Conservation (phyloP, 2,797 vertebrate species). For the Phaenicophaeus curvirostris region DNA sequence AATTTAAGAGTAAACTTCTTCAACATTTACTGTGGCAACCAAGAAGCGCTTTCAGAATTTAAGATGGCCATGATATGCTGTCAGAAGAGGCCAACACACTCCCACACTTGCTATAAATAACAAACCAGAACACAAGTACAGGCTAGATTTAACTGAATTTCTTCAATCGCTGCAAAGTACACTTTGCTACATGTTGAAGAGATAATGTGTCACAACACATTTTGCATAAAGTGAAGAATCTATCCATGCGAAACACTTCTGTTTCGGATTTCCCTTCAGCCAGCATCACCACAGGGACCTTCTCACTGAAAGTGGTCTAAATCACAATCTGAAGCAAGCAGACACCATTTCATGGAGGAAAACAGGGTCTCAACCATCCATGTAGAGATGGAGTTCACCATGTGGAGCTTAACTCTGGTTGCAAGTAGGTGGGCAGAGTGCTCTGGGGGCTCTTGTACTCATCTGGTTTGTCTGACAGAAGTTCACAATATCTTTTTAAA, state of each 20-base stretch:
- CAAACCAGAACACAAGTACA: conserved; percentile 27
- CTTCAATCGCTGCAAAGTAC: conserved; percentile 57
- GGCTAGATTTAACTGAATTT: conserved; percentile 49
- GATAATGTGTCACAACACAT: conserved; percentile 66
- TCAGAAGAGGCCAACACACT: conserved; percentile 69
- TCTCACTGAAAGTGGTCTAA: background rate
- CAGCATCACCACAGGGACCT: background rate
- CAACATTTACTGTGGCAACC: conserved; percentile 40
- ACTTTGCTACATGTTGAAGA: conserved; percentile 52
- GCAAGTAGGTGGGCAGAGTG: background rate
- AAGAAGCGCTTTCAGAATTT: conserved; percentile 44
- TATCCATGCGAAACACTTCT: conserved; percentile 19
- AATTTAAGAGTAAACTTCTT: conserved; percentile 53
- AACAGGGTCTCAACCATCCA: accelerated
- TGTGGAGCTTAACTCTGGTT: background rate
- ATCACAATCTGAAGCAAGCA: background rate
- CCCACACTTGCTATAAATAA: conserved; percentile 70
- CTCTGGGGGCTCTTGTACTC: background rate
- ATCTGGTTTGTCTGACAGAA: background rate
- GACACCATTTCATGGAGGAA: background rate
- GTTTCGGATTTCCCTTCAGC: conserved; percentile 35
- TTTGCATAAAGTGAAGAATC: conserved; percentile 53
- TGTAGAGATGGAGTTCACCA: background rate
- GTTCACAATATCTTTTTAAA: background rate
- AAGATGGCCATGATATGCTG: conserved; percentile 62